Percentiles rank a stretch among this genome's conserved stretches.
Conservation (phyloP, 1,140 invertebrate genomes). For the Brachionus rubens region DNA sequence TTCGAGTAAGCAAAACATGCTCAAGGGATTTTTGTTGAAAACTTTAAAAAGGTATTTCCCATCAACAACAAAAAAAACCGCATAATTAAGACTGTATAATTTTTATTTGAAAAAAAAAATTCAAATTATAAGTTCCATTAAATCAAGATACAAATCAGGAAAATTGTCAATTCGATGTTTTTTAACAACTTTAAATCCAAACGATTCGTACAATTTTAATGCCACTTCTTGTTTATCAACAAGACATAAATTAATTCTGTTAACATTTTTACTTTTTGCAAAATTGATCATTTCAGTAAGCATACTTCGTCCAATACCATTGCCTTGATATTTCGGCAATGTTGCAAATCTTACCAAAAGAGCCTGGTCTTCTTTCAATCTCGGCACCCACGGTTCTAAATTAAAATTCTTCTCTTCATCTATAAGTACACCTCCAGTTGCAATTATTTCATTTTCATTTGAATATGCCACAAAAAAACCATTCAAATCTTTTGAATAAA, state of each 20-base stretch:
- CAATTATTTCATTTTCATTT: background rate
- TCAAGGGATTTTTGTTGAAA: too few species aligned
- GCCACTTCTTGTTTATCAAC: background rate
- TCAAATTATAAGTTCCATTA: constrained; percentile 12
- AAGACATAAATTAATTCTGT: background rate
- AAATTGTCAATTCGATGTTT: background rate
- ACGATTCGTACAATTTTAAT: background rate
- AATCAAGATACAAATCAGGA: background rate
- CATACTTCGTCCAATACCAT: background rate
- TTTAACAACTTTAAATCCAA: constrained; percentile 1
- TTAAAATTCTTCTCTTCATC: background rate
- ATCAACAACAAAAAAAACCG: too few species aligned
- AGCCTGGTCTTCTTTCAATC: background rate
- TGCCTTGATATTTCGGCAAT: background rate
- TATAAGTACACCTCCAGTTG: background rate
- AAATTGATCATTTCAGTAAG: background rate
- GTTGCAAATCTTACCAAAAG: background rate
- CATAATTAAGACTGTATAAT: too few species aligned
- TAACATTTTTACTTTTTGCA: background rate
- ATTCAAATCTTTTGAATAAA: constrained; percentile 1
- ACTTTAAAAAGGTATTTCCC: too few species aligned
- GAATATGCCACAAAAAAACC: background rate
- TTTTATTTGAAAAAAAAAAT: too few species aligned
- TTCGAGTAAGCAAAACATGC: too few species aligned
- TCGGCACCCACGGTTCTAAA: background rate